Evolutionary conservation across 2,888 invertebrate species (phyloP), one percentile per base, ranked within the genome.

Genomic region (Eupelmus urozonus): DNA sequence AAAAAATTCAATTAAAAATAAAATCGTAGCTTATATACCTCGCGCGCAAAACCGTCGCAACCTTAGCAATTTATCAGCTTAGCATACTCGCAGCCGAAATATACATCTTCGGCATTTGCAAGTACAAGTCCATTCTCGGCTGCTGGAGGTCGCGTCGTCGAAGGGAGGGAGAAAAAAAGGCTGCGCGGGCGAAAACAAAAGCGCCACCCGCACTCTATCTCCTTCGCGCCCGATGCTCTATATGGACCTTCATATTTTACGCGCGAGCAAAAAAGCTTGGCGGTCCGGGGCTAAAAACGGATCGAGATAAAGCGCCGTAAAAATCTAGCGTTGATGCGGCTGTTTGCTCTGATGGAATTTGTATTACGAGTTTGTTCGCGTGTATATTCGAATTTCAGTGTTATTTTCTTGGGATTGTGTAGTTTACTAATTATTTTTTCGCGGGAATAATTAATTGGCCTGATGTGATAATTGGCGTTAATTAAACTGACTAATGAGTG

Each of bases 121-220:
- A 67, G 67, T 67, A 67, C 40, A 67, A 67, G 67, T 55, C 66
- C 40, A 62, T 62, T 62, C 34, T 45, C 45, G 16, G 29, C 20
- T 7, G 2, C 9, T 2, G 51, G n/a, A 29, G 51, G 45, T 45
- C 45, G 45, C 3, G 18, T 29, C 27, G 63, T 4, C 2, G 13
- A 57, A 55, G 0, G 34, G 0, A 23, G 1, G 34, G 53, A 23
- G 55, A 55, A 34, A 23, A 55, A 16, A 40, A n/a, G 23, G 7
- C 13, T 9, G 16, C 9, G 45, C 16, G 23, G 53, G 11, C 16
- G 40, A 23, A 69, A 59, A 70, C 69, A 70, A 70, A 70, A n/a
- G n/a, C n/a, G n/a, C 45, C 45, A 59, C 23, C 29, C 45, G 18
- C 69, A 27, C 51, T 66, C 29, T 27, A 20, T 66, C 45, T 70